A percentile compares a stretch with the other conserved stretches of the same genome.
These are phyloP conservation scores for Enteromius argenteus DNA, from an alignment of 2,797 vertebrate species.

Conservation along the genomic window DNA sequence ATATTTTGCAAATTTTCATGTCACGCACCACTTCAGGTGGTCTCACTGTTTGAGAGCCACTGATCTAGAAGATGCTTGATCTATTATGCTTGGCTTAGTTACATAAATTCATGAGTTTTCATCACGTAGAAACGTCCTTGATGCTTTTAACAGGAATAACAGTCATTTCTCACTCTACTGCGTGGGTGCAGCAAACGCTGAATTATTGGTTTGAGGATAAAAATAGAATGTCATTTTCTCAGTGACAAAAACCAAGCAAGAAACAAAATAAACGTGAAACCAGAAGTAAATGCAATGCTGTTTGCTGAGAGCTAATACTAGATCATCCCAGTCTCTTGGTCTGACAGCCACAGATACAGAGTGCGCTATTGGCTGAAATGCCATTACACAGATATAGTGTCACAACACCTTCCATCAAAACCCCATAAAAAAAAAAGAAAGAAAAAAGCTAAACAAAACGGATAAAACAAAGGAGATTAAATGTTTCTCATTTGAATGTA, in stretches of 20 bases:
- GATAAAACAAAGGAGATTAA: not conserved
- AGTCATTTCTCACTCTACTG: conserved; percentile 3
- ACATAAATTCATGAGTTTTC: conserved; percentile 22
- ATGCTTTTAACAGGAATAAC: not conserved
- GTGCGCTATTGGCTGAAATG: conserved; percentile 21
- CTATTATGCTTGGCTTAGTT: conserved; percentile 2
- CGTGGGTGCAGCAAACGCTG: conserved; percentile 29
- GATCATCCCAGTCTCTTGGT: conserved; percentile 17
- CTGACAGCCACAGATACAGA: not conserved
- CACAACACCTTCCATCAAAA: conserved; percentile 7
- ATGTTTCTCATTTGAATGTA: conserved; percentile 20
- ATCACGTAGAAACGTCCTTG: conserved; percentile 17
- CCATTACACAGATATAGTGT: conserved; percentile 15
- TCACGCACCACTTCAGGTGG: not conserved
- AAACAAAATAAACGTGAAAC: conserved; percentile 13
- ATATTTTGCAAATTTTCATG: not conserved
- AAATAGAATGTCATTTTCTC: conserved; percentile 42
- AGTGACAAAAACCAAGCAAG: conserved; percentile 5
- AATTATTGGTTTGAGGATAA: conserved; percentile 31
- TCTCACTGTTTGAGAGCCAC: too few species aligned
- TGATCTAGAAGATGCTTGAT: not conserved
- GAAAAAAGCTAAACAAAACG: not conserved
- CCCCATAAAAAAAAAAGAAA: not conserved
- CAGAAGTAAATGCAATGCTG: not conserved
- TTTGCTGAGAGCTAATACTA: conserved; percentile 1